These are phyloP conservation scores for Asarcornis scutulata DNA, from an alignment of 2,113 vertebrate species.

Conservation along the genomic window DNA sequence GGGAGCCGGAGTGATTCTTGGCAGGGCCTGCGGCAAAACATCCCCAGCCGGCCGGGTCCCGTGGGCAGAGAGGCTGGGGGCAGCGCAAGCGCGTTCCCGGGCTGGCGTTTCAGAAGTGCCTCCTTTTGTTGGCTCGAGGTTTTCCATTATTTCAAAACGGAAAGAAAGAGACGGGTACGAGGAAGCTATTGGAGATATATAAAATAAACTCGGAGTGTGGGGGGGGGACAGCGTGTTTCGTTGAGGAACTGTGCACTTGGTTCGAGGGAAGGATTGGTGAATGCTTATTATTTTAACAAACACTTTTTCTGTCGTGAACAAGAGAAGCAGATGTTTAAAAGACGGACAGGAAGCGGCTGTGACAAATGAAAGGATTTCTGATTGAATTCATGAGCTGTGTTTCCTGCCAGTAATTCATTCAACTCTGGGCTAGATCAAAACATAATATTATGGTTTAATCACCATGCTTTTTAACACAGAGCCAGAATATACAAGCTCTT, in stretches of 20 bases:
- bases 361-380: constrained; percentile 83
- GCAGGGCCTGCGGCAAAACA: background rate
- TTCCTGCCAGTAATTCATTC: constrained; percentile 84
- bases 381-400: constrained; percentile 80
- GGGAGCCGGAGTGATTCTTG: constrained; percentile 24
- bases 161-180: constrained; percentile 68
- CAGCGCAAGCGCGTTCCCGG: background rate
- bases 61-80: background rate
- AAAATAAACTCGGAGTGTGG: constrained; percentile 74
- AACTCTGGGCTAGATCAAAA: constrained; percentile 76
- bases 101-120: constrained; percentile 37
- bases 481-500: constrained; percentile 50
- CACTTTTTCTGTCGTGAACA: constrained; percentile 68
- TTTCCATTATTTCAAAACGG: constrained; percentile 76
- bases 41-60: background rate
- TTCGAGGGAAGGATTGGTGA: constrained; percentile 46
- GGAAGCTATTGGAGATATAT: constrained; percentile 80
- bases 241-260: constrained; percentile 52
- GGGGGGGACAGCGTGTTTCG: constrained; percentile 2
- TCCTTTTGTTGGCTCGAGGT: constrained; percentile 76
- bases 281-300: constrained; percentile 78
- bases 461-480: constrained; percentile 51
- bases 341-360: constrained; percentile 78
- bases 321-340: constrained; percentile 81
- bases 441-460: constrained; percentile 75